Base-by-base conservation (phyloP, 2,888 invertebrate species). In the Sinopyrophorus schimmeli region DNA sequence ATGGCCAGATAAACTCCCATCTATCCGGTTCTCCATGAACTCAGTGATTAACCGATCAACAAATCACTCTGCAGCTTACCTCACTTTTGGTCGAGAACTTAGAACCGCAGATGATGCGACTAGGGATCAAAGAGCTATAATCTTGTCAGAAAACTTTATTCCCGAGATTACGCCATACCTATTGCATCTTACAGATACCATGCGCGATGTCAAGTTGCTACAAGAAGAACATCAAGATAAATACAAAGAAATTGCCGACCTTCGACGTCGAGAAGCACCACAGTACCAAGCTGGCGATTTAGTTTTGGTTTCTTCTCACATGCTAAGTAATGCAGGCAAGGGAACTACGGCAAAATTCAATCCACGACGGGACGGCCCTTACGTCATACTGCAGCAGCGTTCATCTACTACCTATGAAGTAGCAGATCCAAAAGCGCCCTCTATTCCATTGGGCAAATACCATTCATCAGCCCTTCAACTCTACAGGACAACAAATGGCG, bases 1-100 rank as follows among this genome's bases (percentile, higher is more conserved):
- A 2, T 72, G 69, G 69, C 16, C 50, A 2, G 56, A 61, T 1
- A 53, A 62, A 2, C 35, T 74, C 63, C 27, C 53, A 59, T 26
- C 49, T 55, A 3, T 70, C 70, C 3, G 62, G 64, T 1, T 58
- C 39, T 67, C 70, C 0, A 68, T 72, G 62, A 74, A 73, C 27
- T 63, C 68, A 0, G 59, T 63, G 0, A 27, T 16, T 4, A 62
- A 64, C 24, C 53, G 59, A 27, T 50, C 55, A 4, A 71, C 71
- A 2, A 62, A 64, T 1, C 57, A 51, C 17, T 56, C 67, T 1
- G 58, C 70, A 2, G 68, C 71, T 0, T 69, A 58, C 21, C 30
- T 70, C 1, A 71, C 64, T 5, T 62, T 61, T 15, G 71, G 63
- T 0, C 44, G 70, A 31, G 68, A 72, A 46, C 30, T 72, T 0